Conservation (phyloP, 1,140 invertebrate genomes). For the Bombus terrestris region DNA sequence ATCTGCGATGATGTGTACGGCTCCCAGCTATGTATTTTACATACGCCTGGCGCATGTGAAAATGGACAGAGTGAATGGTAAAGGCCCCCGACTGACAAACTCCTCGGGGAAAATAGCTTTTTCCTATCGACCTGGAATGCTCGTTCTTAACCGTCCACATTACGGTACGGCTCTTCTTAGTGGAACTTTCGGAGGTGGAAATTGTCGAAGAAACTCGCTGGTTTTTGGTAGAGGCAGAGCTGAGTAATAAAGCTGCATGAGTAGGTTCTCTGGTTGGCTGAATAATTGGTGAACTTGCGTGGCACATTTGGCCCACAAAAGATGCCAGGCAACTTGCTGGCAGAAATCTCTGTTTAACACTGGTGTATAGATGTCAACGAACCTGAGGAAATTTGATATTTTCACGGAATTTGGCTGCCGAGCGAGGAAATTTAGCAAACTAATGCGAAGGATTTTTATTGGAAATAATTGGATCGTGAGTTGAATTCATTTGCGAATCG, state of each 20-base stretch:
- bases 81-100: constrained; percentile 14
- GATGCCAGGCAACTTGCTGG: not conserved
- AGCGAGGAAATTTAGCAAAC: not conserved
- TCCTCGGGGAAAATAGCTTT: constrained; percentile 27
- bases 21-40: constrained; percentile 34
- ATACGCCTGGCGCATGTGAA: constrained; percentile 20
- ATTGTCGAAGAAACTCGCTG: not conserved
- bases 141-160: not conserved
- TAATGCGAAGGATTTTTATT: not conserved
- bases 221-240: not conserved
- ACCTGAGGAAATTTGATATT: not conserved
- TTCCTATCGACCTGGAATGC: not conserved
- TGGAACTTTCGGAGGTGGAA: not conserved
- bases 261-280: not conserved
- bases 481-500: not conserved
- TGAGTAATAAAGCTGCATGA: not conserved
- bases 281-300: not conserved
- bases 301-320: not conserved
- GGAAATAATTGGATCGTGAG: constrained; percentile 11
- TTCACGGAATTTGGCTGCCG: not conserved
- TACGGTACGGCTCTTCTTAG: too few relatives aligned
- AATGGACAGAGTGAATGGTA: constrained; percentile 33
- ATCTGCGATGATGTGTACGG: constrained; percentile 36
- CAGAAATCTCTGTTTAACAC: not conserved
- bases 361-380: not conserved